Conservation (phyloP, 1,140 invertebrate genomes). For the Dysdera silvatica region DNA sequence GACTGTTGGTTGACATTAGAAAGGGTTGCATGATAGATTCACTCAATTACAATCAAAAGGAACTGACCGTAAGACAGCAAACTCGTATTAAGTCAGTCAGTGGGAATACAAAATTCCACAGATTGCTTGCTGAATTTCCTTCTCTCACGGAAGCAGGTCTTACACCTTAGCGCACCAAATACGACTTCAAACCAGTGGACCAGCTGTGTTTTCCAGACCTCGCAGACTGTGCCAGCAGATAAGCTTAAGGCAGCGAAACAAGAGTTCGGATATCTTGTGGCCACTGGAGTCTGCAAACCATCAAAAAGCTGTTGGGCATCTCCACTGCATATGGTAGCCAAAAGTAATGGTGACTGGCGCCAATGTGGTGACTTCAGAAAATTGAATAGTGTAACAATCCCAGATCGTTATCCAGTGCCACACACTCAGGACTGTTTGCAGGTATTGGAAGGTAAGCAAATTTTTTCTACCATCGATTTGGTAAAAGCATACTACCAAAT, state of each 20-base stretch:
- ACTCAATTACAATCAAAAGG: too few relatives aligned
- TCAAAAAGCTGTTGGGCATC: constrained; percentile 32
- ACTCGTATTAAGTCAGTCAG: too few relatives aligned
- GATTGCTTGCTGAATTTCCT: too few relatives aligned
- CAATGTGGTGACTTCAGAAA: constrained; percentile 19
- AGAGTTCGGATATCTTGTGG: constrained; percentile 22
- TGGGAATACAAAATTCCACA: too few relatives aligned
- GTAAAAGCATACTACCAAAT: constrained; percentile 25
- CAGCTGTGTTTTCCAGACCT: too few relatives aligned
- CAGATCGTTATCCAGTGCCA: constrained; percentile 28
- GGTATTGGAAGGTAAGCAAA: background rate
- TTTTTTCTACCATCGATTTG: constrained; percentile 21
- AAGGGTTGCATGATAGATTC: too few relatives aligned
- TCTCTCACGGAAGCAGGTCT: too few relatives aligned
- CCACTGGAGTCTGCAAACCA: constrained; percentile 17
- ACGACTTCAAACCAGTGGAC: too few relatives aligned
- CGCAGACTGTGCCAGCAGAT: too few relatives aligned
- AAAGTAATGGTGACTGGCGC: constrained; percentile 22
- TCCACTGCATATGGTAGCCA: constrained; percentile 34
- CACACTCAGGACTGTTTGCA: constrained; percentile 9
- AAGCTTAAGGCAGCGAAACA: background rate
- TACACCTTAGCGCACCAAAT: too few relatives aligned
- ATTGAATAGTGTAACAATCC: constrained; percentile 12
- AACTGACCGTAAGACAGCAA: too few relatives aligned
- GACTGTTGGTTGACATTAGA: too few relatives aligned